Percentiles rank a stretch among this genome's conserved stretches.
Conservation (phyloP, 1,140 invertebrate species). For the Latrodectus geometricus region DNA sequence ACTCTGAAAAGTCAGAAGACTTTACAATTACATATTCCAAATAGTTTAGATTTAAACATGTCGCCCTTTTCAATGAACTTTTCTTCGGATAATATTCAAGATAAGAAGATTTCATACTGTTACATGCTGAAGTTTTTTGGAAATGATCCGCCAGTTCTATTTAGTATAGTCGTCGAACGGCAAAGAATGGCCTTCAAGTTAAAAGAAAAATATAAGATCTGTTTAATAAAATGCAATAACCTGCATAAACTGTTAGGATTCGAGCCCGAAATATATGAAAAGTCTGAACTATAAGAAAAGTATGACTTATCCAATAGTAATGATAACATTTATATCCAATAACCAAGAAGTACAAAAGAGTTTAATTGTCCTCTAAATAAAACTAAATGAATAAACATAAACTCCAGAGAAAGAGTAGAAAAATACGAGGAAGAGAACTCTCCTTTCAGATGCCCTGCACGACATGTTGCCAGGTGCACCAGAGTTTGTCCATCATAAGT, state of each 20-base stretch:
- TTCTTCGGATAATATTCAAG: constrained; percentile 21
- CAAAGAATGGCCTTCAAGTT: constrained; percentile 19
- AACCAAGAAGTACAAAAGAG: too few relatives aligned
- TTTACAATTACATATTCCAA: not conserved
- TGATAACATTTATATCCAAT: constrained; percentile 31
- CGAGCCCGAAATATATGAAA: too few relatives aligned
- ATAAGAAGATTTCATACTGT: constrained; percentile 3
- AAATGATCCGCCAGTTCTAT: too few relatives aligned
- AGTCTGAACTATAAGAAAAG: constrained; percentile 35
- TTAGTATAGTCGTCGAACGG: constrained; percentile 5
- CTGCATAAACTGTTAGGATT: constrained; percentile 30
- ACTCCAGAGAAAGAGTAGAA: too few relatives aligned
- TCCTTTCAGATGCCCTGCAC: too few relatives aligned
- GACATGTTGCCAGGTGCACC: too few relatives aligned
- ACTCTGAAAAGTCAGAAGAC: not conserved
- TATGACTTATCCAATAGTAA: not conserved
- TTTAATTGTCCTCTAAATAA: too few relatives aligned
- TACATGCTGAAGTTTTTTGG: constrained; percentile 29
- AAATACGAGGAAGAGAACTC: too few relatives aligned
- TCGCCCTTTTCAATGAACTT: constrained; percentile 10
- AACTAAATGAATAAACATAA: too few relatives aligned
- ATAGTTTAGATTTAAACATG: not conserved
- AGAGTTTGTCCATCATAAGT: too few relatives aligned
- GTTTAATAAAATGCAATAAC: constrained; percentile 12
- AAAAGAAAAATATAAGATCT: constrained; percentile 11